phyloP scores from a whole-genome alignment of 2,888 invertebrate genomes.

The Pseudanteris insignis region DNA sequence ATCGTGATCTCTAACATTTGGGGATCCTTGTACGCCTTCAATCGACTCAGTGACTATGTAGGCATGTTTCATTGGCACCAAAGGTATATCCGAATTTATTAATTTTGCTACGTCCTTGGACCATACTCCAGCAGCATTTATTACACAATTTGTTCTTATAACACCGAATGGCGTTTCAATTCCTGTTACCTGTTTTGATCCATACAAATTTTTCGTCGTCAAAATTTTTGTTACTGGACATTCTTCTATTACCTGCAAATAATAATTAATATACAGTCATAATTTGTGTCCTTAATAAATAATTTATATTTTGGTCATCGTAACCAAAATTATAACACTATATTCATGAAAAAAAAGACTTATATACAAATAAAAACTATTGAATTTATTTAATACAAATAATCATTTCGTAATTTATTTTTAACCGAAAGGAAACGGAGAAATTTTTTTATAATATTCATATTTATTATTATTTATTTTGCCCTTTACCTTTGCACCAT shows the following conservation, averaged over 20 bases:
- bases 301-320: too few relatives aligned
- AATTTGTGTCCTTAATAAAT: too few relatives aligned
- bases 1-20: slow-evolving; percentile 89
- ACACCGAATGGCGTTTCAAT: slow-evolving; percentile 79
- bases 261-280: too few relatives aligned
- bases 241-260: too few relatives aligned
- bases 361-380: slow-evolving; percentile 43
- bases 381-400: background rate
- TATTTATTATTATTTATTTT: slow-evolving; percentile 1
- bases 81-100: slow-evolving; percentile 76
- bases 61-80: slow-evolving; percentile 87
- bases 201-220: slow-evolving; percentile 72
- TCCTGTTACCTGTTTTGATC: slow-evolving; percentile 76
- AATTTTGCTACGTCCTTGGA: slow-evolving; percentile 77
- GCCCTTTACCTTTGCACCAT: slow-evolving; percentile 80
- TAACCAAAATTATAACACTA: too few relatives aligned
- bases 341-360: too few relatives aligned
- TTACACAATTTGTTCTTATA: slow-evolving; percentile 80
- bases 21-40: slow-evolving; percentile 77
- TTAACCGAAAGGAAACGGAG: too few relatives aligned
- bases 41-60: slow-evolving; percentile 86
- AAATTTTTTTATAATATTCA: too few relatives aligned
- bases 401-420: too few relatives aligned
- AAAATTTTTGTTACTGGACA: too few relatives aligned
- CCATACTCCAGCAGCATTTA: slow-evolving; percentile 88